Evolutionary conservation across 2,113 vertebrate genomes (phyloP).

Genomic region (Eleginops maclovinus): DNA sequence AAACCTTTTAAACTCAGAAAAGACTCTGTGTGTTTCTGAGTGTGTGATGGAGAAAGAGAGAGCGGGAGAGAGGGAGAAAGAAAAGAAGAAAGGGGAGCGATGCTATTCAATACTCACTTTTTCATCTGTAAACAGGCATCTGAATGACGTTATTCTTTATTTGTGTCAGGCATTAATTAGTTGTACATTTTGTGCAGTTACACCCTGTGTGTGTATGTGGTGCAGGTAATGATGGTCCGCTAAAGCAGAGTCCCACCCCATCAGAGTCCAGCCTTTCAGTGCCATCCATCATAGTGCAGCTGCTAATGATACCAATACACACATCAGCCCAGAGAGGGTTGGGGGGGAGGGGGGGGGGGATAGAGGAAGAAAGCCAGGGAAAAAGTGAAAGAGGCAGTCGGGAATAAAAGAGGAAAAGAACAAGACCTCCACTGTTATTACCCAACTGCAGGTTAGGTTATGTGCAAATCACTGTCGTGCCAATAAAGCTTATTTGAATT

Average conservation of each 20-base stretch:
- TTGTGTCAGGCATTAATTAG: slow-evolving; percentile 10
- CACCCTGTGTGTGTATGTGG: slow-evolving; percentile 17
- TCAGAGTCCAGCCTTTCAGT: slow-evolving; percentile 45
- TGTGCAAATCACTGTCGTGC: slow-evolving; percentile 34
- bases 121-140: not conserved
- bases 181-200: not conserved
- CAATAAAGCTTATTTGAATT: slow-evolving; percentile 50
- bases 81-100: not conserved
- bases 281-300: slow-evolving; percentile 72
- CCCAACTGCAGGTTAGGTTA: slow-evolving; percentile 11
- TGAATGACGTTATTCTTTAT: slow-evolving; percentile 12
- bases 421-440: slow-evolving; percentile 13
- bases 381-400: slow-evolving; percentile 18
- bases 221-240: slow-evolving; percentile 65
- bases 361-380: not conserved
- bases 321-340: slow-evolving; percentile 40
- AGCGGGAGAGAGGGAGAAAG: not conserved
- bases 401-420: slow-evolving; percentile 35
- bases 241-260: slow-evolving; percentile 58
- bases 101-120: slow-evolving; percentile 40
- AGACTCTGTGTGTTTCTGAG: slow-evolving; percentile 33
- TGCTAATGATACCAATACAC: slow-evolving; percentile 70
- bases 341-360: slow-evolving; percentile 9
- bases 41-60: not conserved
- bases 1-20: slow-evolving; percentile 64